These are phyloP conservation scores for Cantharis flavilabris DNA, from an alignment of 2,888 invertebrate genomes.

Conservation along the genomic window DNA sequence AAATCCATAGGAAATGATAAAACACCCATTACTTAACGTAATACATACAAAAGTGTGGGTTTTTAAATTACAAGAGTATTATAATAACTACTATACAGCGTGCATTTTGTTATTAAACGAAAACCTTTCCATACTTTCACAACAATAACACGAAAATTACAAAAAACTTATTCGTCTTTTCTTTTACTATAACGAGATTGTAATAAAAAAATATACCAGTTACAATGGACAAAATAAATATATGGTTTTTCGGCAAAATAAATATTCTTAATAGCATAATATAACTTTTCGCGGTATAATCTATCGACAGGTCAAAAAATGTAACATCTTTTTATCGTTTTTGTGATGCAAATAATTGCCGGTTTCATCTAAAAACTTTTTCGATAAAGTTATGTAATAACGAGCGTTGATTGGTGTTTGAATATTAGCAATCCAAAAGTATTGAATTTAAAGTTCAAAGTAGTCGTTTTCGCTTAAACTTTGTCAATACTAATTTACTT, in stretches of 20 bases:
- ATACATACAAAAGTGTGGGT: too few relatives aligned
- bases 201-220: not conserved
- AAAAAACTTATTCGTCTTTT: not conserved
- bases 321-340: not conserved
- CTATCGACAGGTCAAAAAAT: not conserved
- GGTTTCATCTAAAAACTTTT: not conserved
- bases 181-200: not conserved
- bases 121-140: not conserved
- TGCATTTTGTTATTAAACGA: not conserved
- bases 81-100: too few relatives aligned
- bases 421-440: not conserved
- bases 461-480: not conserved
- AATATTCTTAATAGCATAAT: not conserved
- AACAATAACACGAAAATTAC: not conserved
- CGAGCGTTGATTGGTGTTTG: not conserved
- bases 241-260: not conserved
- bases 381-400: not conserved
- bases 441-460: conserved; percentile 1
- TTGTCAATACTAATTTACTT: conserved; percentile 4
- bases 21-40: too few relatives aligned
- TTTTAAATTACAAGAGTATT: too few relatives aligned
- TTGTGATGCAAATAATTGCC: not conserved
- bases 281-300: not conserved
- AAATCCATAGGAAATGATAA: too few relatives aligned
- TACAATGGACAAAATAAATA: not conserved